A percentile compares a stretch with the other conserved stretches of the same genome.
Evolutionary conservation across 2,797 vertebrate species (phyloP).

Genomic region (Vespertilio murinus): DNA sequence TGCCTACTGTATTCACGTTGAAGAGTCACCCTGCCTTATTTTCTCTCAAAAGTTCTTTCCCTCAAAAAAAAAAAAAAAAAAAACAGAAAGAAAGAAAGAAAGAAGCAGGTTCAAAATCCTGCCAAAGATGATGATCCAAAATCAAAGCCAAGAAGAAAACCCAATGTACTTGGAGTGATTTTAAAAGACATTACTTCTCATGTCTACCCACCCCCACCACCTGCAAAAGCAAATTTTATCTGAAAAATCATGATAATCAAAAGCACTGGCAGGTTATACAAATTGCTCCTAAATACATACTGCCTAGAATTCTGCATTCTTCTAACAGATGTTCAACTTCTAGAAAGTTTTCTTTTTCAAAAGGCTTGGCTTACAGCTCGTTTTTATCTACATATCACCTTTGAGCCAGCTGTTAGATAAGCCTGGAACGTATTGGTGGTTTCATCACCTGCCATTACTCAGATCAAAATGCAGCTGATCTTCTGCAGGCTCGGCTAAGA

Average conservation of each 20-base stretch:
- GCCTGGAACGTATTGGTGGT: neutral
- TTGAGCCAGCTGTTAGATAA: slow-evolving; percentile 45
- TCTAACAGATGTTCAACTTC: slow-evolving; percentile 53
- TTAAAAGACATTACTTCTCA: slow-evolving; percentile 54
- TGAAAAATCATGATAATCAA: slow-evolving; percentile 37
- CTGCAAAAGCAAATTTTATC: slow-evolving; percentile 39
- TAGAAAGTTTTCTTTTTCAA: slow-evolving; percentile 39
- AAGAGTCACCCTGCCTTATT: neutral
- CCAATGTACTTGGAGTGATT: slow-evolving; percentile 48
- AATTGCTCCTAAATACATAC: slow-evolving; percentile 53
- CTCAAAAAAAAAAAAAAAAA: neutral
- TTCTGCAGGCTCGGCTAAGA: neutral
- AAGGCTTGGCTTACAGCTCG: neutral
- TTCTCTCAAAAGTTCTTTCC: slow-evolving; percentile 33
- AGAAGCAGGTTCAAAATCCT: neutral
- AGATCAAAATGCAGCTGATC: slow-evolving; percentile 20
- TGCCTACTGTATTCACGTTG: accelerated
- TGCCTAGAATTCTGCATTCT: slow-evolving; percentile 45
- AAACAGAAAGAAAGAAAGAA: neutral
- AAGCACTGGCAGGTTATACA: slow-evolving; percentile 35
- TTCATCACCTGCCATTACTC: slow-evolving; percentile 28
- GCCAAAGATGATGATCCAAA: slow-evolving; percentile 48
- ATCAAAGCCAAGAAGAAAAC: slow-evolving; percentile 57
- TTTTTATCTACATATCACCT: neutral
- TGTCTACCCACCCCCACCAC: neutral